Conservation (phyloP, 2,113 vertebrate species). For the Andinoacara biseriatus region DNA sequence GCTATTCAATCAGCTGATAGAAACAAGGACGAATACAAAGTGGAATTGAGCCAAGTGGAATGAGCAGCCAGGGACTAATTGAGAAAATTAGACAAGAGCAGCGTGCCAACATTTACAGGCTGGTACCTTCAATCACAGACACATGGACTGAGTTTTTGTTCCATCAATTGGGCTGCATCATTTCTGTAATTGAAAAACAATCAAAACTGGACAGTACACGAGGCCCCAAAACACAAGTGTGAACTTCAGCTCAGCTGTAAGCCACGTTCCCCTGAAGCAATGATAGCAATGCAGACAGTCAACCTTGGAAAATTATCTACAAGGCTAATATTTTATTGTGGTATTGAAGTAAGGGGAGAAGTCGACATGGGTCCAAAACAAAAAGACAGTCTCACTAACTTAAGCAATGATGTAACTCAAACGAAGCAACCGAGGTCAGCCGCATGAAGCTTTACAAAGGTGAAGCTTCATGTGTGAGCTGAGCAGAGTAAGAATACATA, state of each 20-base stretch:
- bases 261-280: neutral
- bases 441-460: constrained; percentile 9
- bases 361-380: neutral
- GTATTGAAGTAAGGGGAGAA: neutral
- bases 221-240: neutral
- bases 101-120: constrained; percentile 9
- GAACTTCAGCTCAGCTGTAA: neutral
- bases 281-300: neutral
- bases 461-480: neutral
- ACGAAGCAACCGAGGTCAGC: neutral
- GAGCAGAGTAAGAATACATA: neutral
- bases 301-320: neutral
- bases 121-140: constrained; percentile 10
- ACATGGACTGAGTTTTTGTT: neutral
- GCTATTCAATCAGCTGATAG: neutral
- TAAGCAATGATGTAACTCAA: constrained; percentile 25
- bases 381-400: neutral
- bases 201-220: fast-evolving
- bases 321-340: neutral
- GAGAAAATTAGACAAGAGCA: constrained; percentile 9
- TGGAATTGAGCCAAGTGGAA: constrained; percentile 21
- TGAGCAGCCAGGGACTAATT: constrained; percentile 23
- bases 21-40: constrained; percentile 20
- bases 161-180: neutral
- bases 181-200: constrained; percentile 25